Evolutionary conservation across 2,797 vertebrate species (phyloP).

Genomic region (Anguilla pacifica): DNA sequence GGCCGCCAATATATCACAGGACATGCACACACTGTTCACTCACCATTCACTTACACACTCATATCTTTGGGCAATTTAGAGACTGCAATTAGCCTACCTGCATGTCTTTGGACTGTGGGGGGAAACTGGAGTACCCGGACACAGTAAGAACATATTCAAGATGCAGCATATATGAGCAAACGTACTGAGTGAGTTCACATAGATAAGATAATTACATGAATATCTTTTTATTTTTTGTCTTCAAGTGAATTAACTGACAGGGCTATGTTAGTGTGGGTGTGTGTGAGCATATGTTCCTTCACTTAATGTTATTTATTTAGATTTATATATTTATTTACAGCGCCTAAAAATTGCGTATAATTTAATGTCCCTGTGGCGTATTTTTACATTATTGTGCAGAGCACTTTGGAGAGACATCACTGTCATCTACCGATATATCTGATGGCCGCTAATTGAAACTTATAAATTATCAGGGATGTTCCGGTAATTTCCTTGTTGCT

Average conservation of each 20-base stretch:
- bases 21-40: too few relatives aligned
- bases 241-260: not conserved
- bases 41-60: too few relatives aligned
- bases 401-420: slow-evolving; percentile 4
- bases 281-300: not conserved
- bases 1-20: too few relatives aligned
- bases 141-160: not conserved
- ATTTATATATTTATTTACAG: not conserved
- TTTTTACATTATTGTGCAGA: not conserved
- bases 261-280: not conserved
- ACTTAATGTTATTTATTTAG: not conserved
- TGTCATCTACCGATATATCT: slow-evolving; percentile 42
- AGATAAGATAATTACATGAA: not conserved
- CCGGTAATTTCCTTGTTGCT: slow-evolving; percentile 37
- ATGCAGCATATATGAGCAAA: not conserved
- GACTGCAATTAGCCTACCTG: too few relatives aligned
- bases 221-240: not conserved
- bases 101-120: too few relatives aligned
- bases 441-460: slow-evolving; percentile 69
- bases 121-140: too few relatives aligned
- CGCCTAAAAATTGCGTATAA: not conserved
- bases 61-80: too few relatives aligned
- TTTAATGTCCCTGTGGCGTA: not conserved
- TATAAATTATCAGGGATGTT: slow-evolving; percentile 60
- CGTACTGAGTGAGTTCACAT: not conserved